phyloP scores from a whole-genome alignment of 2,888 invertebrate species.

The Scaptomyza polygonia region DNA sequence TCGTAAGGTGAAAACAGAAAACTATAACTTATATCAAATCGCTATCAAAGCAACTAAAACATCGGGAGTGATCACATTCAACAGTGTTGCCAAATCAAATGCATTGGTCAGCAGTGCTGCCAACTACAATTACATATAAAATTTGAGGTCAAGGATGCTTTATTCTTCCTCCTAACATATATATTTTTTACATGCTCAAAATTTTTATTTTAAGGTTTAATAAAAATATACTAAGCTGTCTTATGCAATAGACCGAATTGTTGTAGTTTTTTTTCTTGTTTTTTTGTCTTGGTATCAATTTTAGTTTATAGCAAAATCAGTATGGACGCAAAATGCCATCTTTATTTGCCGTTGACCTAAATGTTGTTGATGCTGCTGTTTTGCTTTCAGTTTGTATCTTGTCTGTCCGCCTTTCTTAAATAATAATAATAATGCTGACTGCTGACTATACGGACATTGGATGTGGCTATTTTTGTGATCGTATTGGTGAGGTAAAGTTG shows the following conservation, averaged over 20 bases:
- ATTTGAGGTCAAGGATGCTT: too few species aligned
- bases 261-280: too few species aligned
- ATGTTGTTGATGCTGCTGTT: neutral
- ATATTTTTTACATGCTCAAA: too few species aligned
- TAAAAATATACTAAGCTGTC: neutral
- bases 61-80: too few species aligned
- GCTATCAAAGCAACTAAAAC: too few species aligned
- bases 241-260: neutral
- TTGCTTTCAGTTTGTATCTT: constrained; percentile 7
- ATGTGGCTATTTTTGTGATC: constrained; percentile 7
- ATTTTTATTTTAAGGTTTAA: too few species aligned
- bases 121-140: too few species aligned
- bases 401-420: constrained; percentile 18
- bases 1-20: too few species aligned
- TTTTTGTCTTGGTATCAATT: neutral
- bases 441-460: neutral
- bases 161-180: too few species aligned
- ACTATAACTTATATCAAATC: too few species aligned
- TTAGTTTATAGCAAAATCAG: neutral
- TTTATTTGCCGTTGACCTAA: constrained; percentile 13
- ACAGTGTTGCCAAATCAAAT: too few species aligned
- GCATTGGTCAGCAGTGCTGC: too few species aligned
- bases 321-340: neutral
- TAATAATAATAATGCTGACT: constrained; percentile 25
- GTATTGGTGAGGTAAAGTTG: constrained; percentile 13